Base-by-base conservation (phyloP, 2,888 invertebrate species). In the Lochmaea crataegi region DNA sequence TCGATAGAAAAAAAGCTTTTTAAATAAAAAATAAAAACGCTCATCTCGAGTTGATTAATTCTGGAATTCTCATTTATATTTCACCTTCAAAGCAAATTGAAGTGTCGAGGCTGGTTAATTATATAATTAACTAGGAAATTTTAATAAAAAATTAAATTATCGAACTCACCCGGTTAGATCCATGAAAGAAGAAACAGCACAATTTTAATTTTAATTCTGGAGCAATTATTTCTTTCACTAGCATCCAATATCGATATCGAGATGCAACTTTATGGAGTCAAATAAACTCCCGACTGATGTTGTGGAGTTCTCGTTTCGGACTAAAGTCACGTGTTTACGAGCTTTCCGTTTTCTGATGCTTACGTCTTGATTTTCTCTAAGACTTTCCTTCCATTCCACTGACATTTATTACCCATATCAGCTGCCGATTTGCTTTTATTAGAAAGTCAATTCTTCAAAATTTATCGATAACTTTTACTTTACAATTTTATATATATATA, bases 301-400 rank as follows among this genome's bases (percentile, higher is more conserved):
- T 73, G 70, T 68, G 75, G 76, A 78, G 76, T 73, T 76, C 76
- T 67, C 75, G 76, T 61, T 74, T 66, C 75, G 53, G 69, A 76
- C 76, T 76, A 75, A 71, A 78, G 76, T 77, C 79, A 78, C 78
- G 79, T 79, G 79, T 75, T 75, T 73, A 67, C 63, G 72, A 72
- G 70, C 70, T 74, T 74, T 64, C 68, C 64, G 57, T 71, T 64
- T 73, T 64, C 73, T 68, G 72, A 66, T 75, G 73, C 71, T 69
- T 68, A 68, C 53, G 68, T 72, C 67, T 72, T 65, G 72, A 65
- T 68, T 67, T 75, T 72, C 71, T 56, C 60, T 60, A 65, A 63
- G 68, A 63, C 48, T 71, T 45, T 67, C 72, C 66, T 68, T 57
- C 64, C 22, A 48, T 65, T 65, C 41, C 3, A 11, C 60, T 38